These are phyloP conservation scores for Drosophila kokeensis DNA, from an alignment of 2,888 invertebrate genomes.

Conservation along the genomic window DNA sequence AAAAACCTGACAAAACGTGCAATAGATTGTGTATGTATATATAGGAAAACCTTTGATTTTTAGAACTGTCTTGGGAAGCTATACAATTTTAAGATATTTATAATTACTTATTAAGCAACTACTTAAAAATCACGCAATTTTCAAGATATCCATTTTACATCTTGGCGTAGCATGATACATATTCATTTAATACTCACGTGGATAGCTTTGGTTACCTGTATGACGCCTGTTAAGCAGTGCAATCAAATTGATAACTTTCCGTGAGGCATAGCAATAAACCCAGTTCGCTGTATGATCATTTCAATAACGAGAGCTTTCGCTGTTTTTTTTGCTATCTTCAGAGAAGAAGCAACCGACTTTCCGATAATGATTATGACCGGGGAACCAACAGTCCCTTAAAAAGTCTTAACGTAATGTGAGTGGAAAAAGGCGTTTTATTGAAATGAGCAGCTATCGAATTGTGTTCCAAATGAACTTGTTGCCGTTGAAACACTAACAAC, in stretches of 20 bases:
- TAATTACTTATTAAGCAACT: too few relatives aligned
- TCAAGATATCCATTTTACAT: neutral
- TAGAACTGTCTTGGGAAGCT: too few relatives aligned
- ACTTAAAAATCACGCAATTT: neutral
- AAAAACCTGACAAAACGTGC: neutral
- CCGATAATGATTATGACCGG: conserved; percentile 71
- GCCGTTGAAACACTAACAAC: conserved; percentile 34
- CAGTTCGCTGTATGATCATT: conserved; percentile 54
- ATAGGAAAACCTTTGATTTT: neutral
- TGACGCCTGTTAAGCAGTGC: conserved; percentile 8
- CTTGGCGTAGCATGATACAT: neutral
- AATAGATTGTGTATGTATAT: neutral
- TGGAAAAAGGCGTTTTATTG: conserved; percentile 65
- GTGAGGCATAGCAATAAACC: conserved; percentile 73
- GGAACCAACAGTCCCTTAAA: conserved; percentile 34
- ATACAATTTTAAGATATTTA: neutral
- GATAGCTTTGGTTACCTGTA: neutral
- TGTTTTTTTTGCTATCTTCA: conserved; percentile 15
- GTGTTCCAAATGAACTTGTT: conserved; percentile 74
- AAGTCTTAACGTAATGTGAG: conserved; percentile 38
- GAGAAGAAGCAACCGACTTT: conserved; percentile 55
- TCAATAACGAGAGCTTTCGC: conserved; percentile 68
- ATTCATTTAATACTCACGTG: neutral
- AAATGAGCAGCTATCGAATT: conserved; percentile 72
- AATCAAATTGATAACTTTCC: conserved; percentile 43